Evolutionary conservation across 2,888 invertebrate species (phyloP), one percentile per base, ranked within the genome.

Genomic region (Ectemnius cavifrons): DNA sequence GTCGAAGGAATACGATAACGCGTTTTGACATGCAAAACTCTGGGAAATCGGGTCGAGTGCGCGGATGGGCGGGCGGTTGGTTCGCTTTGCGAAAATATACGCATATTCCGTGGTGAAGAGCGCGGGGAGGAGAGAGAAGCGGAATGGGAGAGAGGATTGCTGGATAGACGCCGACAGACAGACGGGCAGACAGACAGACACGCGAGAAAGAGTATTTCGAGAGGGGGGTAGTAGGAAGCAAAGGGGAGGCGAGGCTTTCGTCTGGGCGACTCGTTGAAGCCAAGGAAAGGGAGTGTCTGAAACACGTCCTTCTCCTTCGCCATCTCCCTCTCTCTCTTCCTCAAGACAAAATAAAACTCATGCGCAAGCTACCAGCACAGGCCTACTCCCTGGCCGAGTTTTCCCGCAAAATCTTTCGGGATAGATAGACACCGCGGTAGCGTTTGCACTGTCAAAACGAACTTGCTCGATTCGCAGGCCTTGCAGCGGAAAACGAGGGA

Each of bases 1-100:
- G 71, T 74, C 61, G 72, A 67, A 72, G 70, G 82, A 71, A 82
- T 75, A 73, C 73, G 83, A 77, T 83, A 78, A 83, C 79, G 73
- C 81, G 70, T 79, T 80, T 75, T 73, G 83, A 83, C 81, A 73
- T 76, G 78, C 78, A 78, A 83, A 82, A 78, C 74, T 80, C 70
- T 56, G 71, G 69, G 74, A 83, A 82, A 82, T 80, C 80, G 82
- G 65, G 23, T 23, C 23, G 23, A 23, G 23, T n/a, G n/a, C n/a
- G n/a, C 20, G 2, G 20, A 2, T 20, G 1, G 1, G 20, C 23
- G 23, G 68, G 67, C 69, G 63, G 37, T 11, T 70, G 63, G 37
- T 11, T 70, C 65, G 4, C 72, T 64, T 60, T 63, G 74, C 82
- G 73, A 79, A 81, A 82, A 81, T 81, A 77, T 69, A 78, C 78